Base-by-base conservation (phyloP, 37 sponge, comb jelly and placozoan genomes). In the Aphrocallistes beatrix region DNA sequence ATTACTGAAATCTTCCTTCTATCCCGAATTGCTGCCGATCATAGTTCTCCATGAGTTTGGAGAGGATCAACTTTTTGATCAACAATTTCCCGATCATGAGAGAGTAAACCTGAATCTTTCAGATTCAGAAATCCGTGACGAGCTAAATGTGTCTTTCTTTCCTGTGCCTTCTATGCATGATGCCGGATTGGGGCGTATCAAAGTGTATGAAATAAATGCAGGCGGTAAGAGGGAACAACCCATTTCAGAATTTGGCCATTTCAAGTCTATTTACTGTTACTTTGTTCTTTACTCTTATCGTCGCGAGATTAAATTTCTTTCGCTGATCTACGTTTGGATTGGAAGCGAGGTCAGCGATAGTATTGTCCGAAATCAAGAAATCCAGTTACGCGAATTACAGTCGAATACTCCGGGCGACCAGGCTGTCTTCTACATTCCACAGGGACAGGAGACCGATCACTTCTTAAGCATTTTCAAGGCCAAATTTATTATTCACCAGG, bases 381-480 rank as follows among this genome's bases (percentile, higher is more conserved):
- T 60, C 25, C 75, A 60, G n/a, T 60, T 60, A 30, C 10, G 75
- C 10, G 75, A 60, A 13, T 30, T 60, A 32, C 75, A 60, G 34
- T 19, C 75, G 6, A 60, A 60, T 30, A 60, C 75, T 25, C 75
- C 75, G 3, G 75, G 75, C 3, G 75, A 60, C n/a, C 75, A 60
- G 34, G 75, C 75, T 21, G n/a, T 60, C 75, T 25, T 60, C 10
- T 60, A 60, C 75, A 60, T 92, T 16, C 90, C 92, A 21, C 84
- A 88, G 47, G 88, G 88, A 1, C 50, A 39, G 39, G 92, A 92
- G 36, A 51, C 88, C 19, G 86, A 51, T 30, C 84, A 86, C 82
- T 87, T 88, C 28, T 87, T 92, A 17, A 85, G 84, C 82, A 16
- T 92, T 28, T 92, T 90, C 87, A 90, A 90, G 50, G 92, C 90